Conservation (phyloP, 2,113 vertebrate genomes). For the Coptodon rendalli region DNA sequence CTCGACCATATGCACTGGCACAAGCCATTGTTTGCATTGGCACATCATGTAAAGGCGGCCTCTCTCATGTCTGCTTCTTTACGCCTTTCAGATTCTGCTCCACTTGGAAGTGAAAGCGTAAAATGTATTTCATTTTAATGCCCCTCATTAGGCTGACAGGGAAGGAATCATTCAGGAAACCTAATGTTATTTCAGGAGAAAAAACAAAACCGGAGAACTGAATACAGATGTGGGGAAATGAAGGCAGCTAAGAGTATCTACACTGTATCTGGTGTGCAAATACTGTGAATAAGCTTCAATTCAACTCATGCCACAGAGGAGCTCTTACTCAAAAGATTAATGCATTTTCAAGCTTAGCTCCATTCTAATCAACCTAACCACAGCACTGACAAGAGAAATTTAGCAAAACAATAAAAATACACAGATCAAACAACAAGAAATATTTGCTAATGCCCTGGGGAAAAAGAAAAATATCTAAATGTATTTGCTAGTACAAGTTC, state of each 20-base stretch:
- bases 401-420: neutral
- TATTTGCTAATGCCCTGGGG: neutral
- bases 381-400: neutral
- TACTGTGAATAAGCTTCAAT: neutral
- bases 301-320: neutral
- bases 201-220: neutral
- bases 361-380: neutral
- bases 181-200: conserved; percentile 31
- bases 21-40: conserved; percentile 59
- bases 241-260: neutral
- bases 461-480: neutral
- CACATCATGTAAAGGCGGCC: conserved; percentile 29
- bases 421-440: neutral
- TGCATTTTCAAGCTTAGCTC: neutral
- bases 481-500: neutral
- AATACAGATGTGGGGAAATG: conserved; percentile 17
- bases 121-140: conserved; percentile 38
- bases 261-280: neutral
- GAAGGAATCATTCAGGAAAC: conserved; percentile 35
- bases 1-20: conserved; percentile 24
- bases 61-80: conserved; percentile 24
- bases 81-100: neutral
- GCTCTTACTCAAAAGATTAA: neutral
- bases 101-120: neutral
- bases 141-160: conserved; percentile 42